Evolutionary conservation across 1,140 invertebrate genomes (phyloP), one percentile per base, ranked within the genome.

Genomic region (Drosophila baimaii): DNA sequence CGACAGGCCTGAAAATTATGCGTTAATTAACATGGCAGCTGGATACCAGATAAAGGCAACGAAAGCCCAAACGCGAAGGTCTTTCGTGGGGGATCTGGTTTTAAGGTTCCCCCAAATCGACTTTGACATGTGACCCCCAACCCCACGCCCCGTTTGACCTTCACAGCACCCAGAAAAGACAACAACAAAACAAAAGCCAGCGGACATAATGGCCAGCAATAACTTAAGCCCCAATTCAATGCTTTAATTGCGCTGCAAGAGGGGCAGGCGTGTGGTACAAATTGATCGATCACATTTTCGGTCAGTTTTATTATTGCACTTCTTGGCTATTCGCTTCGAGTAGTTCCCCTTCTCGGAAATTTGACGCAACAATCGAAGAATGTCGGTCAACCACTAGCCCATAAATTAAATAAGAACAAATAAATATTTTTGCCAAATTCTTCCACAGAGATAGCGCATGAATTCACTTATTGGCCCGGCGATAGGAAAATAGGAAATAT

Each of bases 1-100:
- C 54, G 78, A 85, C 78, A 86, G 62, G 78, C 74, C 64, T 46
- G 46, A 82, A 85, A 85, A 81, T 75, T 76, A 86, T 85, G 82
- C 78, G 82, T 76, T 76, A 81, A 82, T 85, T 86, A 81, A 68
- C 82, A 56, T 85, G 81, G 69, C 77, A 83, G 76, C 80, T 75
- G 51, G 52, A 77, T 59, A 31, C 35, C 31, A 44, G 39, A 57
- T 63, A 69, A 74, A 57, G 52, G 52, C 33, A 12, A 29, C 31
- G 10, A 51, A 54, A 69, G 37, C 43, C 17, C 27, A 46, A 64
- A 27, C 9, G 4, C 43, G 57, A 84, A 64, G 68, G 65, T 47
- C 58, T 61, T 47, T 49, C 51, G 31, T 33, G 64, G 41, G 54
- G 57, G 64, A 86, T 81, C 81, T 77, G 81, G 81, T 77, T 81